Evolutionary conservation across 2,888 invertebrate genomes (phyloP), one percentile per base, ranked within the genome.

Genomic region (Spilarctia lutea): DNA sequence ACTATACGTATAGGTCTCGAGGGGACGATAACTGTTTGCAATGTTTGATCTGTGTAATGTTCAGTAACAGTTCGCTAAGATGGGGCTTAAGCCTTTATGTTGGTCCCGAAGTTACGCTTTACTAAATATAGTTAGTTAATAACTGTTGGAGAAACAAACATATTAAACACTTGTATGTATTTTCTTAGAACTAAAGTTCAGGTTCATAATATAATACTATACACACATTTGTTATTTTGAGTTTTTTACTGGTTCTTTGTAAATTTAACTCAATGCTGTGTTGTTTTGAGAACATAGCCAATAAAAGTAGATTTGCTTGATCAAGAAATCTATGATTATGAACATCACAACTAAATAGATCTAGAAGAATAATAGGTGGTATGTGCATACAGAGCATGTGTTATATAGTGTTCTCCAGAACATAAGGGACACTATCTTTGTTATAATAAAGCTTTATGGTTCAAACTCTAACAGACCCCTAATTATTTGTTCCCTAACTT

Each of bases 11-110:
- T 78, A 76, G 75, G 79, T 79, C 87, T 85, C 84, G 67, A 79
- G 84, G 84, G 86, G 72, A 79, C 83, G 81, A 85, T 86, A 86
- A 83, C 83, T 86, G 82, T 79, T 87, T 83, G 81, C 80, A 60
- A 75, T 82, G 82, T 85, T 82, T 80, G 80, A 84, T 84, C 81
- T 80, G 76, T 81, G 75, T 83, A 81, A 82, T 84, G 77, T 84
- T 78, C 65, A 74, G 73, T 78, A 77, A 78, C 75, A 73, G 76
- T 85, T 81, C 63, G 66, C 78, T 71, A 77, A 80, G 73, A 78
- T 71, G 69, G 71, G 72, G 73, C 63, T 75, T 79, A 77, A 76
- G 75, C 77, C 75, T 72, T 69, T 73, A 67, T 75, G 68, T 73
- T 68, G 30, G 42, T 27, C 71, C 65, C 60, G 45, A 84, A 84